These are phyloP conservation scores for Merluccius polli DNA, from an alignment of 2,797 vertebrate genomes.

Conservation along the genomic window DNA sequence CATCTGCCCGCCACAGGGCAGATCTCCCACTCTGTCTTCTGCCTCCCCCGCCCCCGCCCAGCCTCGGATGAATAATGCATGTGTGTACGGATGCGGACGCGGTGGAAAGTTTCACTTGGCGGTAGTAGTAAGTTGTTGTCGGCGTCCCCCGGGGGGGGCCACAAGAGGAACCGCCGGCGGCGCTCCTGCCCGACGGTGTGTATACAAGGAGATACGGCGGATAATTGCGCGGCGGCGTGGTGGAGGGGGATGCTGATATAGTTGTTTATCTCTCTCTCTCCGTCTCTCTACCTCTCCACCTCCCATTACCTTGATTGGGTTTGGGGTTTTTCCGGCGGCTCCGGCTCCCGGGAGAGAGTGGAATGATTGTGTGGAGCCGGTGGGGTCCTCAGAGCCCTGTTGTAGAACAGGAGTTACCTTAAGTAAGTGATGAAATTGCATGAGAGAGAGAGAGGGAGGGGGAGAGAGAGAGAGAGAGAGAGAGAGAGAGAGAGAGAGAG, in stretches of 20 bases:
- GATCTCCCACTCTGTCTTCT: slow-evolving; percentile 39
- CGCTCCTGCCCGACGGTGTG: slow-evolving; percentile 34
- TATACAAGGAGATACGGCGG: slow-evolving; percentile 48
- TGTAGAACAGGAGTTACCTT: slow-evolving; percentile 31
- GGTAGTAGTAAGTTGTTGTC: slow-evolving; percentile 49
- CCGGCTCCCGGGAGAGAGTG: slow-evolving; percentile 26
- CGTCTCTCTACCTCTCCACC: neutral
- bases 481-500: neutral
- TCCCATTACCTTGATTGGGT: slow-evolving; percentile 48
- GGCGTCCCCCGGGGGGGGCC: slow-evolving; percentile 43
- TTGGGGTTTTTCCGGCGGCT: slow-evolving; percentile 28
- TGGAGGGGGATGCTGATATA: slow-evolving; percentile 45
- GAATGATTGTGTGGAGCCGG: slow-evolving; percentile 27
- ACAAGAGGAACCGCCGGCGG: slow-evolving; percentile 32
- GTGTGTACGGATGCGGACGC: slow-evolving; percentile 58
- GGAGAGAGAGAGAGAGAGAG: neutral
- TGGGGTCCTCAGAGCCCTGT: slow-evolving; percentile 1
- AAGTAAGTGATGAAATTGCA: slow-evolving; percentile 27
- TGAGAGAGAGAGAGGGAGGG: slow-evolving; percentile 24
- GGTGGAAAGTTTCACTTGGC: slow-evolving; percentile 61
- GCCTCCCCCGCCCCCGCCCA: slow-evolving; percentile 28
- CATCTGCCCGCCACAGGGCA: slow-evolving; percentile 45
- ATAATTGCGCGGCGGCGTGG: slow-evolving; percentile 28
- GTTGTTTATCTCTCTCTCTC: slow-evolving; percentile 29
- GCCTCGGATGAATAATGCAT: slow-evolving; percentile 63